Base-by-base conservation (phyloP, 2,113 vertebrate species). In the Hiodon alosoides region DNA sequence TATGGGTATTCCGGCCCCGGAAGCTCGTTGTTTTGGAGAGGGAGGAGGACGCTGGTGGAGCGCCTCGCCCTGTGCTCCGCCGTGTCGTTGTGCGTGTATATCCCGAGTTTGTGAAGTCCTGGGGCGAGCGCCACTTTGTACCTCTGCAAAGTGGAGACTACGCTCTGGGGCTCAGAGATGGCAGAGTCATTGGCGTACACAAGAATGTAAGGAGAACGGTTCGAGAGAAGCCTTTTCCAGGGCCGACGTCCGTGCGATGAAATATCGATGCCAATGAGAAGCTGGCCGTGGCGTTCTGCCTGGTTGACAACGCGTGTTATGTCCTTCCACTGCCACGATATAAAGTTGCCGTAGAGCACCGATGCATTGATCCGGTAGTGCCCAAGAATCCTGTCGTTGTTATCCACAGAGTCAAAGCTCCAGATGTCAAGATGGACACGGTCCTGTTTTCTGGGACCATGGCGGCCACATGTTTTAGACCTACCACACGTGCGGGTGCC, bases 181-280 rank as follows among this genome's bases (percentile, higher is more conserved):
- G 94, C 94, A 0, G 91, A 96, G 73, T 99, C 97, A 0, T 99
- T 96, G 81, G 97, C 96, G 3, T 96, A 98, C 17, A 99, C 91
- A 79, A 99, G 89, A 78, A 99, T 91, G 80, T 99, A 99, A 9
- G 96, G 96, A 0, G 94, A 89, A 0, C 85, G 90, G 71, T 72
- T 31, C 31, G 31, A 87, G 48, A 88, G 77, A 0, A 85, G 77
- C 69, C 84, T 87, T 84, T 89, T 90, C 89, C 90, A 87, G 0
- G 86, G 78, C 60, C 48, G 84, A 0, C 58, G 88, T 59, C 85
- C 79, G 8, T 85, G 83, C 0, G 90, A 81, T 5, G 89, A 83
- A 54, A 96, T 90, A 16, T 91, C 89, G 73, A 99, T 88, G 0
- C 93, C 80, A 9, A 98, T 90, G 2, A 98, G 90, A 55, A 95